Percentiles rank a stretch among this genome's conserved stretches.
Evolutionary conservation across 2,888 invertebrate species (phyloP).

Genomic region (Netelia fuscicornis): DNA sequence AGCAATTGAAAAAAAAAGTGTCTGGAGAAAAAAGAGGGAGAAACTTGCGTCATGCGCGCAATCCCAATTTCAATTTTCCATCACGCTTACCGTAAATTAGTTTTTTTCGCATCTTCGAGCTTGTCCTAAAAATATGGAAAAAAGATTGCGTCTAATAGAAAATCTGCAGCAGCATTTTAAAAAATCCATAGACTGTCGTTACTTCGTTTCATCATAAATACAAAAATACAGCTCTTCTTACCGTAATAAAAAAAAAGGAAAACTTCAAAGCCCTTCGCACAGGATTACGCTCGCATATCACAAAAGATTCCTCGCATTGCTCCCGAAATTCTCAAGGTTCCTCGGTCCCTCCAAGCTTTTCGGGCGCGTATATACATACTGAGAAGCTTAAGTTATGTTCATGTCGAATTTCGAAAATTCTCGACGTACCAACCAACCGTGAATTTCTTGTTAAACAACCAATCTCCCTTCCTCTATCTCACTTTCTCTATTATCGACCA

Average conservation of each 20-base stretch:
- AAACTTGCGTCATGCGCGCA: not conserved
- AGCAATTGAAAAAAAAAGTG: not conserved
- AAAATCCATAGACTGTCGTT: not conserved
- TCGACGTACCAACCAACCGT: conserved; percentile 23
- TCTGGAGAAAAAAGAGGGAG: not conserved
- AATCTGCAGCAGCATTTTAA: too few species aligned
- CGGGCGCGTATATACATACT: not conserved
- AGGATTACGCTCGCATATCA: not conserved
- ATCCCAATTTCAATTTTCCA: not conserved
- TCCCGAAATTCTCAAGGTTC: not conserved
- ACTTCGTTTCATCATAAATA: not conserved
- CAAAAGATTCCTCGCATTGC: not conserved
- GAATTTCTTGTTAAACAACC: conserved; percentile 10
- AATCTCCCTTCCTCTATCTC: not conserved
- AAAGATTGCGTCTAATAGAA: too few species aligned
- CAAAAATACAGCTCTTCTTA: not conserved
- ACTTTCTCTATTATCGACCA: not conserved
- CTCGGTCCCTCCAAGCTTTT: not conserved
- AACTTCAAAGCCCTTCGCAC: not conserved
- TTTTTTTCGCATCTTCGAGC: not conserved
- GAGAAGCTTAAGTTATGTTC: not conserved
- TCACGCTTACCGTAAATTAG: not conserved
- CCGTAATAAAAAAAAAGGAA: not conserved
- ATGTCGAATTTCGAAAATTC: conserved; percentile 42
- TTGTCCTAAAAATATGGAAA: too few species aligned